These are phyloP conservation scores for Mimas tiliae DNA, from an alignment of 2,888 invertebrate species.

Conservation along the genomic window DNA sequence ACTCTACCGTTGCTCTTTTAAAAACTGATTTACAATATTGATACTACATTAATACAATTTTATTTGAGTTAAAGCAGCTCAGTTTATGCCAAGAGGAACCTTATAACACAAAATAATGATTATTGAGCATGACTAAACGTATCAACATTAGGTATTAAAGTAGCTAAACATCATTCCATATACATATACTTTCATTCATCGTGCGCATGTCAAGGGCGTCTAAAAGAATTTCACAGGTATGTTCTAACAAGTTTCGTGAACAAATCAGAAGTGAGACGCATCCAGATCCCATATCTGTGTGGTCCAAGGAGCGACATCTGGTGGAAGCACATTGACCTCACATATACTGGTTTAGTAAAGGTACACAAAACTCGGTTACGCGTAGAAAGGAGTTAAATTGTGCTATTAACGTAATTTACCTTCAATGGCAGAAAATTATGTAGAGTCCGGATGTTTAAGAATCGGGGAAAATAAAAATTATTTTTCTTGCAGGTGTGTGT, in stretches of 20 bases:
- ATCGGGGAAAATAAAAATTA: neutral
- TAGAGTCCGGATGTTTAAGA: neutral
- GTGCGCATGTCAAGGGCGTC: constrained; percentile 22
- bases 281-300: constrained; percentile 30
- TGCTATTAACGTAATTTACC: constrained; percentile 2
- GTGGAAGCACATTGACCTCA: constrained; percentile 42
- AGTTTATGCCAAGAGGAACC: too few relatives aligned
- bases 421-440: neutral
- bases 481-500: too few relatives aligned
- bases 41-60: too few relatives aligned
- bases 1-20: too few relatives aligned
- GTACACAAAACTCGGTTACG: constrained; percentile 3
- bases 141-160: too few relatives aligned
- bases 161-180: neutral
- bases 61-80: too few relatives aligned
- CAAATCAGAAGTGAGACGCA: constrained; percentile 14
- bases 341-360: constrained; percentile 38
- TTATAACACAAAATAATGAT: too few relatives aligned
- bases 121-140: too few relatives aligned
- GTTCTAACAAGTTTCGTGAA: constrained; percentile 26
- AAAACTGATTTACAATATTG: too few relatives aligned
- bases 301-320: constrained; percentile 39
- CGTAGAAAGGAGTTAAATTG: constrained; percentile 12
- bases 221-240: constrained; percentile 23
- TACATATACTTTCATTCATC: constrained; percentile 21